These are phyloP conservation scores for Mesoligia furuncula DNA, from an alignment of 2,888 invertebrate genomes.

Conservation along the genomic window DNA sequence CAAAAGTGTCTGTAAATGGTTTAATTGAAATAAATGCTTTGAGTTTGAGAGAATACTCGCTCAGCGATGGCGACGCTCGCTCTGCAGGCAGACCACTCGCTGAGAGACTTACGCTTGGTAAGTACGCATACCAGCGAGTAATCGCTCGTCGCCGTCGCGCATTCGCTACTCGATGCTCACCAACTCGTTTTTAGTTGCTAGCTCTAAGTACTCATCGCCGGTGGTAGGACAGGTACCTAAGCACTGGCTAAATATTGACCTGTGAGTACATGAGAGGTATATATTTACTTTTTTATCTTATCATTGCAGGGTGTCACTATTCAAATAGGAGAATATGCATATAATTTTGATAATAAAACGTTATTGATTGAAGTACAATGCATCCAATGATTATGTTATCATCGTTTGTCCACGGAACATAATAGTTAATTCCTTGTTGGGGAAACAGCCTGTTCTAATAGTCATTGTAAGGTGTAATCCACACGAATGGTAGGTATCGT, in stretches of 20 bases:
- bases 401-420: conserved; percentile 6
- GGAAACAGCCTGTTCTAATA: conserved; percentile 6
- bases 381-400: conserved; percentile 37
- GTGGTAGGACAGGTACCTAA: not conserved
- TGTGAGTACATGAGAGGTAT: not conserved
- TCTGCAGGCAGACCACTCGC: not conserved
- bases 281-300: conserved; percentile 20
- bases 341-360: conserved; percentile 38
- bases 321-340: conserved; percentile 26
- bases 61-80: not conserved
- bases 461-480: conserved; percentile 33
- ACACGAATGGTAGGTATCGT: conserved; percentile 1
- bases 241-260: conserved; percentile 17
- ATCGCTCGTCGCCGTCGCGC: not conserved
- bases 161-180: not conserved
- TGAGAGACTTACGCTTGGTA: too few species aligned
- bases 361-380: conserved; percentile 48
- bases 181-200: not conserved
- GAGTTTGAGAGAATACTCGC: too few species aligned
- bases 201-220: too few species aligned
- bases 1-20: too few species aligned
- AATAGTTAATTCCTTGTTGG: conserved; percentile 27
- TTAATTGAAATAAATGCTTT: too few species aligned
- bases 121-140: not conserved
- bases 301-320: not conserved